Evolutionary conservation across 2,888 invertebrate species (phyloP), one percentile per base, ranked within the genome.

Genomic region (Scaptomyza tumidula): DNA sequence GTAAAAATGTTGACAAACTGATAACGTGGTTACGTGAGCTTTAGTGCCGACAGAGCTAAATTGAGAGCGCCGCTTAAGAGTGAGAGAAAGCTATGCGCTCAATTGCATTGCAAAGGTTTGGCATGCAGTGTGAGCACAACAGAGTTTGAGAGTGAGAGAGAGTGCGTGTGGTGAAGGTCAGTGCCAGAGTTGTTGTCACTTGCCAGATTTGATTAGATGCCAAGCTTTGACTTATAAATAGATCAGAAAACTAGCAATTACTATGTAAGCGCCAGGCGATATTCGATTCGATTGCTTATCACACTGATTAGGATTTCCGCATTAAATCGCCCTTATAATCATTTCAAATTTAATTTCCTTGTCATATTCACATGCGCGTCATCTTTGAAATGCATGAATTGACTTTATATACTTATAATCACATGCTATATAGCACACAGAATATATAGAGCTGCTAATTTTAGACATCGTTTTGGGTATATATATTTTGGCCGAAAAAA

Each of bases 1-100:
- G 46, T 52, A 60, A 61, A 63, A 68, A 78, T 74, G 84, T 78
- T 86, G 85, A 69, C 68, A 71, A 63, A 86, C 81, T 79, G 79
- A 79, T 79, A 80, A 81, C 66, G 57, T 16, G 35, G 79, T 74
- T 85, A 80, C 75, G 82, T 87, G 72, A 71, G 79, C 73, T 58
- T 64, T 54, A 52, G 52, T 58, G 73, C 41, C 56, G 49, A 9
- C 48, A 57, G 60, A 59, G 64, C 24, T 24, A 19, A 53, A 37
- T 50, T 43, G 56, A 44, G 33, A 35, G 49, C 33, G 45, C n/a
- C 27, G 37, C 27, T 6, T 11, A 11, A 49, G 41, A 16, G 43
- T 29, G 56, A 44, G 44, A 14, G 54, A 37, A 31, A 14, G 35
- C 59, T 16, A 10, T 35, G 35, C 6, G 19, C 11, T 62, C 9